Percentiles rank a stretch among this genome's conserved stretches.
These are phyloP conservation scores for Trissolcus japonicus DNA, from an alignment of 2,888 invertebrate genomes.

Conservation along the genomic window DNA sequence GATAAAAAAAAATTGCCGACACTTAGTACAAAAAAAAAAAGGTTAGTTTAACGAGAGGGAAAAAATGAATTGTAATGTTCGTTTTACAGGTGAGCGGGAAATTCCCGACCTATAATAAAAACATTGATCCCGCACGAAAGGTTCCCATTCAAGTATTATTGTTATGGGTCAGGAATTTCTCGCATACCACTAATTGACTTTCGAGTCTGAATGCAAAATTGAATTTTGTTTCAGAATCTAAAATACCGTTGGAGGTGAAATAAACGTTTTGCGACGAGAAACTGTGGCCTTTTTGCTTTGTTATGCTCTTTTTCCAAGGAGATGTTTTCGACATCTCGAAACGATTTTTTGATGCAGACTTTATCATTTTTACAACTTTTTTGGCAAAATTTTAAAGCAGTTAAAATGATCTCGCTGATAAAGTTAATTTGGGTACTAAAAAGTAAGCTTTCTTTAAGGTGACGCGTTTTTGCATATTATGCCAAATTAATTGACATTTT, in stretches of 20 bases:
- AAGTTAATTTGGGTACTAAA: too few relatives aligned
- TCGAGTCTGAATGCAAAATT: constrained; percentile 54
- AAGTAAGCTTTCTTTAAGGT: too few relatives aligned
- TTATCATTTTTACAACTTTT: too few relatives aligned
- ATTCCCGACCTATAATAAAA: constrained; percentile 57
- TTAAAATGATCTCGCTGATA: too few relatives aligned
- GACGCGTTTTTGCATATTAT: too few relatives aligned
- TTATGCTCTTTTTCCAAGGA: background rate
- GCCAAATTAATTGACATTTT: too few relatives aligned
- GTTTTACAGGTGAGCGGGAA: constrained; percentile 51
- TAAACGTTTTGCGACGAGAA: constrained; percentile 10
- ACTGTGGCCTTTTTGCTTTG: constrained; percentile 2
- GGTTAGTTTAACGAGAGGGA: constrained; percentile 2
- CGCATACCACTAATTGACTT: constrained; percentile 56
- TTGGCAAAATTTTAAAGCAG: too few relatives aligned
- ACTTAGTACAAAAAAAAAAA: constrained; percentile 1
- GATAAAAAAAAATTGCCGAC: constrained; percentile 14
- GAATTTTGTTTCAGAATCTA: constrained; percentile 50
- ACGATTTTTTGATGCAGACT: too few relatives aligned
- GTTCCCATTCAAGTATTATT: constrained; percentile 57
- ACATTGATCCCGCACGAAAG: constrained; percentile 57
- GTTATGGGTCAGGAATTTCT: constrained; percentile 56
- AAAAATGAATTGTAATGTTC: constrained; percentile 19
- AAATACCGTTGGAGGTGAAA: constrained; percentile 35
- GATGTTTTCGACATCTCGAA: background rate